These are phyloP conservation scores for Aphelinus atriplicis DNA, from an alignment of 1,140 invertebrate species.

Conservation along the genomic window DNA sequence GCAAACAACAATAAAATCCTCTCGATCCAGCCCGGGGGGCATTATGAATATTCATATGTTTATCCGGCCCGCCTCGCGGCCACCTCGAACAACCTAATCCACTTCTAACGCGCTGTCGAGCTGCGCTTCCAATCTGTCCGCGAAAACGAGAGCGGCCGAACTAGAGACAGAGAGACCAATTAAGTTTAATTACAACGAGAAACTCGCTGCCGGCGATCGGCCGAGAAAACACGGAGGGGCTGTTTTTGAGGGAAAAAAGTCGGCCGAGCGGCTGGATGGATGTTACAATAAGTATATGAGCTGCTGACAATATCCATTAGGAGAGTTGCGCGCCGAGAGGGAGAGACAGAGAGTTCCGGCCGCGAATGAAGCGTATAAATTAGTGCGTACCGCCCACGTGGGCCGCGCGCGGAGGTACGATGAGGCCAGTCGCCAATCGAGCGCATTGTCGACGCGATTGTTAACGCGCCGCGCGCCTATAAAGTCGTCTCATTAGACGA, in stretches of 20 bases:
- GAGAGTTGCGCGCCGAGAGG: neutral
- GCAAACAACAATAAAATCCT: slow-evolving; percentile 35
- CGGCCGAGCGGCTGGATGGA: slow-evolving; percentile 10
- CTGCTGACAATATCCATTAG: slow-evolving; percentile 38
- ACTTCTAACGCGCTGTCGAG: slow-evolving; percentile 6
- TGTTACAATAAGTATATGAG: slow-evolving; percentile 33
- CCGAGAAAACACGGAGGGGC: neutral
- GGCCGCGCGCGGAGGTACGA: neutral
- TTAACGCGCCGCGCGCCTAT: slow-evolving; percentile 35
- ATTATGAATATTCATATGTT: slow-evolving; percentile 37
- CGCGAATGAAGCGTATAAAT: slow-evolving; percentile 39
- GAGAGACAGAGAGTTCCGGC: neutral
- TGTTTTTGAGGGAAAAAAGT: neutral
- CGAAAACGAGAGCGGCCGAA: neutral
- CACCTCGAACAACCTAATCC: slow-evolving; percentile 15
- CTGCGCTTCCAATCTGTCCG: slow-evolving; percentile 11
- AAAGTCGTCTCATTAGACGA: slow-evolving; percentile 44
- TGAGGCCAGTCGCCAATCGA: neutral
- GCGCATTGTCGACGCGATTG: slow-evolving; percentile 35
- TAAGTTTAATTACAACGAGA: slow-evolving; percentile 39
- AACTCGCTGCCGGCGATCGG: slow-evolving; percentile 4
- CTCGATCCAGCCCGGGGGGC: neutral
- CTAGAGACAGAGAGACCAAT: slow-evolving; percentile 25
- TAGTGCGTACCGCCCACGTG: slow-evolving; percentile 38
- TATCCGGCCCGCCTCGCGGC: neutral